phyloP scores from a whole-genome alignment of 2,888 invertebrate species.

The Cryptus viduatorius region DNA sequence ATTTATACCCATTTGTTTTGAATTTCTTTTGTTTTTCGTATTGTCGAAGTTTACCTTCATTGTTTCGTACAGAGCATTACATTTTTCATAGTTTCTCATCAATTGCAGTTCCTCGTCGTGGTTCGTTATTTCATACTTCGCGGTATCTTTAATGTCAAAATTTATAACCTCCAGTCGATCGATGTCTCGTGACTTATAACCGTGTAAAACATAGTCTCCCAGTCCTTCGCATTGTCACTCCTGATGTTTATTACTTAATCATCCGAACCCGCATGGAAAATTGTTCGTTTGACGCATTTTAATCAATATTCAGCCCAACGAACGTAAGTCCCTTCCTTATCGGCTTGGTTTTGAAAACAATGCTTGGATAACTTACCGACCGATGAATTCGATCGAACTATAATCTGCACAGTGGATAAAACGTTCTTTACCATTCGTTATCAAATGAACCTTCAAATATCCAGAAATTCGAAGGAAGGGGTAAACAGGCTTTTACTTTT shows the following conservation, averaged over 20 bases:
- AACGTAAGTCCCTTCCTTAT: conserved; percentile 18
- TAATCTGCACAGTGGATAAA: background rate
- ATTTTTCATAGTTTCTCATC: background rate
- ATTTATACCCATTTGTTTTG: background rate
- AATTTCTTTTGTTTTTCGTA: background rate
- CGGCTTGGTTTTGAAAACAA: background rate
- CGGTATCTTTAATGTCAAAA: background rate
- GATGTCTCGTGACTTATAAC: conserved; percentile 22
- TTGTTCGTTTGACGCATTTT: conserved; percentile 54
- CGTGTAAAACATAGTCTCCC: conserved; percentile 20
- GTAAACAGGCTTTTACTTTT: conserved; percentile 26
- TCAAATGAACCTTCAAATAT: conserved; percentile 6
- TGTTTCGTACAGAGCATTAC: background rate
- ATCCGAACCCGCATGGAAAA: conserved; percentile 56
- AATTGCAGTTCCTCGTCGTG: background rate
- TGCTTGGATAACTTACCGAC: conserved; percentile 2
- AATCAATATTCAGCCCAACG: conserved; percentile 48
- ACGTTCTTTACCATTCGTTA: background rate
- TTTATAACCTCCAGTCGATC: background rate
- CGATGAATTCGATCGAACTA: background rate
- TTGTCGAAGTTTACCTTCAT: background rate
- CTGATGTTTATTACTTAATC: conserved; percentile 40
- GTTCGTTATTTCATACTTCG: background rate
- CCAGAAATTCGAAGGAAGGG: background rate
- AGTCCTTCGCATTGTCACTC: conserved; percentile 21